Percentiles rank a stretch among this genome's conserved stretches.
phyloP scores from a whole-genome alignment of 2,797 vertebrate genomes.

The Fratercula arctica region DNA sequence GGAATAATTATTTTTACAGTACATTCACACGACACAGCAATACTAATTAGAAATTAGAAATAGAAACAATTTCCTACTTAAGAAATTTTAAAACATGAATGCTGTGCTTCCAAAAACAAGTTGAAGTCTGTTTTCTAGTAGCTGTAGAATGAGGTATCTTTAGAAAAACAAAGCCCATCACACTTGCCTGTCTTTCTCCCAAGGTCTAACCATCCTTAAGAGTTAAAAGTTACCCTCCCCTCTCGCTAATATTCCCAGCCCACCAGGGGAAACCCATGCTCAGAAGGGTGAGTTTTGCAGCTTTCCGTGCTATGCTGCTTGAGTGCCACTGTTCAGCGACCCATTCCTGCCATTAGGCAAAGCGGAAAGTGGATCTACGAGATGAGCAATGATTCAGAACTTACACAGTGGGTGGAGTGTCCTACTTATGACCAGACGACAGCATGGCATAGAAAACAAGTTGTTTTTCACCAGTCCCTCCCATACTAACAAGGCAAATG shows the following conservation, averaged over 20 bases:
- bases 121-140: neutral
- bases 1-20: neutral
- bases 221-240: neutral
- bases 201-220: neutral
- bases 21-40: neutral
- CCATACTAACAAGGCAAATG: neutral
- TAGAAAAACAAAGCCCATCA: neutral
- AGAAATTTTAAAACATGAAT: neutral
- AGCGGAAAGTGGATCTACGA: neutral
- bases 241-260: neutral
- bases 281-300: neutral
- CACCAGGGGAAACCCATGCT: neutral
- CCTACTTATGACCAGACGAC: constrained; percentile 15
- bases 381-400: constrained; percentile 36
- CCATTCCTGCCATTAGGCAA: constrained; percentile 5
- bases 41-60: neutral
- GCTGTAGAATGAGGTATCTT: neutral
- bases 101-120: neutral
- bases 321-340: neutral
- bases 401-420: neutral
- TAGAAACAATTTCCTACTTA: neutral
- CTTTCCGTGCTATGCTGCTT: neutral
- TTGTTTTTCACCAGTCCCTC: neutral
- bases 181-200: neutral
- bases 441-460: neutral